A percentile compares a stretch with the other conserved stretches of the same genome.
Evolutionary conservation across 2,888 invertebrate species (phyloP).

Genomic region (Clistopyga incitator): DNA sequence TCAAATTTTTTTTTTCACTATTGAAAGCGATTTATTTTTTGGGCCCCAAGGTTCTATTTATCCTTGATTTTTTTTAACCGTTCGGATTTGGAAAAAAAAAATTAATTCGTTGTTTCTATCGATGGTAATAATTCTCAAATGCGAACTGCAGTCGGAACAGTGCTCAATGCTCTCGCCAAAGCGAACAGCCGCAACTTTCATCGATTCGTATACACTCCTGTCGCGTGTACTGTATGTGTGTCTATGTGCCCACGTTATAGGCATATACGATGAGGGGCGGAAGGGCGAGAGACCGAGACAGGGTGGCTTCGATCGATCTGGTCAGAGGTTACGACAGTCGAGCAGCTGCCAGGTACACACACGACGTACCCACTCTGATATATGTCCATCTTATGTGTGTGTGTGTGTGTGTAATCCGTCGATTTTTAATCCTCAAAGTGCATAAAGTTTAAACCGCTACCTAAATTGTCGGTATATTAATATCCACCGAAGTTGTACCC

Average conservation of each 20-base stretch:
- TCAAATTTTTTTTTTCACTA: too few relatives aligned
- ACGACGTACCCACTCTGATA: not conserved
- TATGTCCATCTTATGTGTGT: conserved; percentile 10
- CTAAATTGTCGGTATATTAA: conserved; percentile 25
- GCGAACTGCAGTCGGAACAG: conserved; percentile 44
- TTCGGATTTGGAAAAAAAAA: not conserved
- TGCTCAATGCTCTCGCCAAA: conserved; percentile 45
- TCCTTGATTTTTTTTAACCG: too few relatives aligned
- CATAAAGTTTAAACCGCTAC: conserved; percentile 49
- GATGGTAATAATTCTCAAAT: conserved; percentile 35
- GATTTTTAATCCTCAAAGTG: conserved; percentile 43
- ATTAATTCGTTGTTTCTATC: not conserved
- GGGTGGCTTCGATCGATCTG: conserved; percentile 65
- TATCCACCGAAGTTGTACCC: not conserved
- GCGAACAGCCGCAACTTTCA: conserved; percentile 54
- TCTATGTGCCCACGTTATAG: conserved; percentile 46
- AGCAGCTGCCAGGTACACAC: conserved; percentile 62
- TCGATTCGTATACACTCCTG: conserved; percentile 51
- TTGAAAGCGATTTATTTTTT: too few relatives aligned
- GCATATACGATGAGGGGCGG: conserved; percentile 38
- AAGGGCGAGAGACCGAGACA: conserved; percentile 56
- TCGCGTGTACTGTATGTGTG: not conserved
- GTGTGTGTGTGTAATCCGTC: conserved; percentile 32
- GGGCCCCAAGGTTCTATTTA: not conserved
- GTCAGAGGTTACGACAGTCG: conserved; percentile 64